A percentile compares a stretch with the other conserved stretches of the same genome.
Conservation (phyloP, 2,113 vertebrate genomes). For the Nothoprocta perdicaria region DNA sequence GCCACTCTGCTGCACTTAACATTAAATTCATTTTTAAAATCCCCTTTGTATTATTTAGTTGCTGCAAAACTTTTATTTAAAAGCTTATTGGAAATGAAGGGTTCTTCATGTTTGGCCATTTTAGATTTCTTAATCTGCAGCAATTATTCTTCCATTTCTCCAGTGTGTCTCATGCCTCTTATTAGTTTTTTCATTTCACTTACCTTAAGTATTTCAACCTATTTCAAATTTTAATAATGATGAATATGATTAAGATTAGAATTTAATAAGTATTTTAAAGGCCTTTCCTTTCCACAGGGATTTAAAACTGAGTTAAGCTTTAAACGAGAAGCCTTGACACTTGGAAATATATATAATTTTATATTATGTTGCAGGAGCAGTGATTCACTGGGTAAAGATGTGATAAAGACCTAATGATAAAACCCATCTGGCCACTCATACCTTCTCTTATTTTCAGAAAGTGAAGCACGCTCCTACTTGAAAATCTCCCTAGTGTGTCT, state of each 20-base stretch:
- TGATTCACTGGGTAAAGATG: neutral
- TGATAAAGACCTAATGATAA: neutral
- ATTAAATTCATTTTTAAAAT: constrained; percentile 26
- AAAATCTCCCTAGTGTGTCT: neutral
- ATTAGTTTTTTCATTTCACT: constrained; percentile 64
- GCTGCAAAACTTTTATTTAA: constrained; percentile 47
- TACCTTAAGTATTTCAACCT: constrained; percentile 55
- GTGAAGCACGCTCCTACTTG: neutral
- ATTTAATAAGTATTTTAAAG: constrained; percentile 59
- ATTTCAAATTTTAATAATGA: constrained; percentile 62
- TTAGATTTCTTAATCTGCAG: constrained; percentile 55
- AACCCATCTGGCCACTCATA: neutral
- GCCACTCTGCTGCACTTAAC: neutral
- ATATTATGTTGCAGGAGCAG: neutral
- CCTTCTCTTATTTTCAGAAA: neutral
- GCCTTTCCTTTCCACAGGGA: constrained; percentile 39
- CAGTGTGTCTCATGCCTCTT: constrained; percentile 17
- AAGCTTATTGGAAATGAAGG: constrained; percentile 25
- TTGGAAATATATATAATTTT: constrained; percentile 24
- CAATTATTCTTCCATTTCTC: constrained; percentile 61
- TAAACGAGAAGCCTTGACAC: neutral
- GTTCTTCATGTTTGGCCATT: constrained; percentile 26
- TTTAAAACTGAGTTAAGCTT: constrained; percentile 56
- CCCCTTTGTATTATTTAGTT: constrained; percentile 11
- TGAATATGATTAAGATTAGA: constrained; percentile 62